phyloP scores from a whole-genome alignment of 1,140 invertebrate genomes.

The Drosophila bocqueti region DNA sequence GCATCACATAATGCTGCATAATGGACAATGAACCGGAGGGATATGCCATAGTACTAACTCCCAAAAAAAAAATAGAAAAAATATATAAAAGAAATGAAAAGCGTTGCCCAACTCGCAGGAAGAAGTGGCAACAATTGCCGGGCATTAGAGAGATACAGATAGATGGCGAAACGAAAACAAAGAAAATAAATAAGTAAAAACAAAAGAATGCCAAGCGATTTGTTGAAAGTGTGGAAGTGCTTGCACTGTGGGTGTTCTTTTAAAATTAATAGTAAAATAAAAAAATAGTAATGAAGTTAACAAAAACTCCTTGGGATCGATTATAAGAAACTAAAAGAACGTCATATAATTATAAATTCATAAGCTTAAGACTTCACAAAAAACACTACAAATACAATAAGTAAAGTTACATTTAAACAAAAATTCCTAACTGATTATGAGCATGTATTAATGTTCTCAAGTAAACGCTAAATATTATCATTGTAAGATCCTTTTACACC shows the following conservation, averaged over 20 bases:
- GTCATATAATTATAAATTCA: too few relatives aligned
- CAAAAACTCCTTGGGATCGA: neutral
- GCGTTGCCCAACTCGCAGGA: conserved; percentile 72
- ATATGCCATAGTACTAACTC: conserved; percentile 41
- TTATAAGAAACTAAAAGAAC: neutral
- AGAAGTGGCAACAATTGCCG: conserved; percentile 79
- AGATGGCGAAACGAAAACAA: conserved; percentile 44
- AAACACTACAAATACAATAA: too few relatives aligned
- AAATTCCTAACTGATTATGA: too few relatives aligned
- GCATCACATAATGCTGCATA: conserved; percentile 80
- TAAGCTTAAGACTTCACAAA: too few relatives aligned
- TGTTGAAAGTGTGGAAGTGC: conserved; percentile 67
- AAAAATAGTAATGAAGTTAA: neutral
- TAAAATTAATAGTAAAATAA: neutral
- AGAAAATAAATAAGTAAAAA: conserved; percentile 47
- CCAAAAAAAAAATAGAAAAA: conserved; percentile 57
- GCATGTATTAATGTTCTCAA: too few relatives aligned
- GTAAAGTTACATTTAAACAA: too few relatives aligned
- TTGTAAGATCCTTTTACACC: too few relatives aligned
- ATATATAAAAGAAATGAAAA: conserved; percentile 64
- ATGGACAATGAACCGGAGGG: conserved; percentile 63
- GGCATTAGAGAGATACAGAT: conserved; percentile 80
- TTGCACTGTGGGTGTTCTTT: conserved; percentile 32
- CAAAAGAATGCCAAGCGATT: conserved; percentile 73
- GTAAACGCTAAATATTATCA: too few relatives aligned